Evolutionary conservation across 37 sponge, comb jelly and placozoan species (phyloP).

Genomic region (Amphimedon queenslandica): DNA sequence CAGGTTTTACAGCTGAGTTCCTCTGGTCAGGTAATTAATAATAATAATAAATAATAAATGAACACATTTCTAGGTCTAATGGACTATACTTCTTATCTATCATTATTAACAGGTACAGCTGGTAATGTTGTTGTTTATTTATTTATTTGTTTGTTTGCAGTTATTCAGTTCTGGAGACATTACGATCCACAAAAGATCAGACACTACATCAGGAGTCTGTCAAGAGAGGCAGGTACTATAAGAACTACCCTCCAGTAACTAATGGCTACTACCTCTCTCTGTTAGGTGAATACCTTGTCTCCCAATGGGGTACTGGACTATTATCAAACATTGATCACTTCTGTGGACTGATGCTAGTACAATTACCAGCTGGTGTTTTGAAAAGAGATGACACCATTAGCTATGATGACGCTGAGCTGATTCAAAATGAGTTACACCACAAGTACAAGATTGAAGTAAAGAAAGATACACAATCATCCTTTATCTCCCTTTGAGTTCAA

Average conservation of each 20-base stretch:
- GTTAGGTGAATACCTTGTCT: too few relatives aligned
- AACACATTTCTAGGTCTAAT: constrained; percentile 7
- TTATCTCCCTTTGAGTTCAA: too few relatives aligned
- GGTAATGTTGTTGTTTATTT: background rate
- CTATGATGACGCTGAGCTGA: constrained; percentile 32
- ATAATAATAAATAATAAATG: background rate
- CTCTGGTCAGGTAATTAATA: constrained; percentile 56
- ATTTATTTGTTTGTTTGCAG: constrained; percentile 15
- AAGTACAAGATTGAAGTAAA: constrained; percentile 72
- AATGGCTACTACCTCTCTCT: too few relatives aligned
- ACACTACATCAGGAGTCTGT: constrained; percentile 36
- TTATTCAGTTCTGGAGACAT: constrained; percentile 73
- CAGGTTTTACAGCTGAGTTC: constrained; percentile 75
- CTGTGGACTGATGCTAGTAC: constrained; percentile 63
- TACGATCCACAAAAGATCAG: constrained; percentile 57
- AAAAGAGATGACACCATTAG: background rate
- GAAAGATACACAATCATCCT: background rate
- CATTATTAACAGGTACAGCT: constrained; percentile 28
- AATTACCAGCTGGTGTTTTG: constrained; percentile 45
- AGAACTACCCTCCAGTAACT: too few relatives aligned
- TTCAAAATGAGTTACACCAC: constrained; percentile 60
- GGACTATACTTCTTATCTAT: constrained; percentile 35
- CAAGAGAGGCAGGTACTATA: constrained; percentile 59
- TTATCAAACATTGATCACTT: constrained; percentile 46
- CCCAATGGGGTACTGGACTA: constrained; percentile 62